A percentile compares a stretch with the other conserved stretches of the same genome.
These are phyloP conservation scores for Cassiopea andromeda DNA, from an alignment of 30 jellyfish, hydroid and myxozoan genomes.

Conservation along the genomic window DNA sequence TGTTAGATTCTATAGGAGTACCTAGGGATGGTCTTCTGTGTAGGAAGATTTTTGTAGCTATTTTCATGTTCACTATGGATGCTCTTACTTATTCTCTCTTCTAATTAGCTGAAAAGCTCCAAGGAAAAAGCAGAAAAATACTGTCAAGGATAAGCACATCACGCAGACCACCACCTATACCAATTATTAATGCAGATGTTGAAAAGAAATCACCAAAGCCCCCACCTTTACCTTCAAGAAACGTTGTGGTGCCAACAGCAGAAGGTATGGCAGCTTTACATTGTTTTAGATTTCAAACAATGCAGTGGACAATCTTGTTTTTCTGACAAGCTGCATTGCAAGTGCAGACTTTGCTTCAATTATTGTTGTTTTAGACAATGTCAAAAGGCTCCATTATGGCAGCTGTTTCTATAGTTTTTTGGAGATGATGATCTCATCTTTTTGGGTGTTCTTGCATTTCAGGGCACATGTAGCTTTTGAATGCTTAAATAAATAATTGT, in stretches of 20 bases:
- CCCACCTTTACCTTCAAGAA: slow-evolving; percentile 72
- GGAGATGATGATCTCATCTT: too few relatives aligned
- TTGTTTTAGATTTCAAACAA: not conserved
- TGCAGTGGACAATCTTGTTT: not conserved
- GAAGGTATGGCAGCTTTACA: slow-evolving; percentile 28
- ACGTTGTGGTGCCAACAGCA: slow-evolving; percentile 37
- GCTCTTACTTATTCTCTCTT: not conserved
- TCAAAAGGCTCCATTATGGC: too few relatives aligned
- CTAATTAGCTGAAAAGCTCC: not conserved
- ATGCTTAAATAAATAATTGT: too few relatives aligned
- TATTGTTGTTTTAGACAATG: too few relatives aligned
- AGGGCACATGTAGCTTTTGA: too few relatives aligned
- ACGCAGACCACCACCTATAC: slow-evolving; percentile 75
- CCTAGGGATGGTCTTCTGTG: too few relatives aligned
- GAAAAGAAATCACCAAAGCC: slow-evolving; percentile 34
- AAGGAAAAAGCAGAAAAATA: slow-evolving; percentile 2
- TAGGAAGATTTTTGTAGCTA: not conserved
- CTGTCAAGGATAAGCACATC: slow-evolving; percentile 38
- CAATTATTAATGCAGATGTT: not conserved
- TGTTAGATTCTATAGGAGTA: too few relatives aligned
- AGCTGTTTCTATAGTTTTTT: too few relatives aligned
- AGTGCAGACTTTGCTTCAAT: too few relatives aligned
- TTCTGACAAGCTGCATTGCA: too few relatives aligned
- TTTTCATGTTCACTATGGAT: not conserved
- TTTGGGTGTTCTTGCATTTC: too few relatives aligned